Evolutionary conservation across 1,140 invertebrate species (phyloP).

Genomic region (Bombus consobrinus): DNA sequence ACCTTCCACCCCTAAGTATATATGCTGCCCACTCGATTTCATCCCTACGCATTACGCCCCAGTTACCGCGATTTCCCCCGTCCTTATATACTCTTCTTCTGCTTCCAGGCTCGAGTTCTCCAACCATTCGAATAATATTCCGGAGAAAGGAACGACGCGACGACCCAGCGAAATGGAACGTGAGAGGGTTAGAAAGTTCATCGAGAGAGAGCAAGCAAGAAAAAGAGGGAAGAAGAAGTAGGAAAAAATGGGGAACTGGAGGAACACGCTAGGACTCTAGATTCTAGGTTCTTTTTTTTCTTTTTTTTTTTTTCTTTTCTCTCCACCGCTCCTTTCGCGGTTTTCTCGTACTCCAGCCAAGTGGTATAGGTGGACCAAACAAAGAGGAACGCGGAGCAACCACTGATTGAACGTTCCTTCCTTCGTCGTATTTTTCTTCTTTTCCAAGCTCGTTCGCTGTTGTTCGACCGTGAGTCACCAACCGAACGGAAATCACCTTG

Average conservation of each 20-base stretch:
- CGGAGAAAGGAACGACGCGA: not conserved
- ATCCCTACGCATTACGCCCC: slow-evolving; percentile 54
- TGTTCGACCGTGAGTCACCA: slow-evolving; percentile 50
- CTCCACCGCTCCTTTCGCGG: not conserved
- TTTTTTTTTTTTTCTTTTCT: rapidly evolving
- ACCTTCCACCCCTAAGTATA: not conserved
- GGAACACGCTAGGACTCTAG: not conserved
- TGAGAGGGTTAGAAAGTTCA: not conserved
- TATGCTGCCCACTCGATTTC: slow-evolving; percentile 12
- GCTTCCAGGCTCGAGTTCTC: not conserved
- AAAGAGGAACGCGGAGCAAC: slow-evolving; percentile 11
- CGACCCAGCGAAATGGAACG: not conserved
- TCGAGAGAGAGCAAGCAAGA: not conserved
- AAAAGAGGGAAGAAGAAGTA: too few species aligned
- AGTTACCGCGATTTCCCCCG: slow-evolving; percentile 61
- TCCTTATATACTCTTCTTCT: not conserved
- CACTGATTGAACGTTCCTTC: slow-evolving; percentile 2
- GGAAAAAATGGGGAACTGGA: slow-evolving; percentile 2
- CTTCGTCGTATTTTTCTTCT: slow-evolving; percentile 47
- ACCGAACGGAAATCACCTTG: slow-evolving; percentile 54
- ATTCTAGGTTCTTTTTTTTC: not conserved
- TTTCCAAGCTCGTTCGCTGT: slow-evolving; percentile 36
- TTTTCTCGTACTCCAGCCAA: slow-evolving; percentile 8
- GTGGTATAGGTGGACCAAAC: not conserved
- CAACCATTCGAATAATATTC: not conserved